Evolutionary conservation across 2,888 invertebrate species (phyloP).

Genomic region (Tetrapedia diversipes): DNA sequence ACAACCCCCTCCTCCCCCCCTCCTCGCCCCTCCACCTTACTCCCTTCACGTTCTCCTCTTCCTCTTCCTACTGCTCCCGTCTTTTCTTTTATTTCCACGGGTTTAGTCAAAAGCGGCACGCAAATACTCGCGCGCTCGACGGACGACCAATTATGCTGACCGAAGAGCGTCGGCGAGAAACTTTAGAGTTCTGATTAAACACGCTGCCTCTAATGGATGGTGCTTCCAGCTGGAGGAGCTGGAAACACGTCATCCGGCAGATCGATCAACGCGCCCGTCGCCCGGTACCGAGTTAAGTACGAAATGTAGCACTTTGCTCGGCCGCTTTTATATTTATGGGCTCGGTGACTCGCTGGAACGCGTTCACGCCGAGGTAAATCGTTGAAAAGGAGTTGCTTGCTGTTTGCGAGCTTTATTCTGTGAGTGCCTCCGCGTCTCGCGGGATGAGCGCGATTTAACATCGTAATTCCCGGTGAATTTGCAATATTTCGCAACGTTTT

Average conservation of each 20-base stretch:
- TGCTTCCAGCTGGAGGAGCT: conserved; percentile 70
- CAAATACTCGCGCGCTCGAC: conserved; percentile 73
- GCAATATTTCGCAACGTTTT: neutral
- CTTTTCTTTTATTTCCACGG: conserved; percentile 65
- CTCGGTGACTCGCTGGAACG: conserved; percentile 46
- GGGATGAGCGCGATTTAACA: conserved; percentile 1
- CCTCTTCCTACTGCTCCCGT: neutral
- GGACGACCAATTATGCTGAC: conserved; percentile 70
- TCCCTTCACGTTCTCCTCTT: neutral
- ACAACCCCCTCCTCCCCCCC: conserved; percentile 5
- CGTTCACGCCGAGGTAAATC: conserved; percentile 30
- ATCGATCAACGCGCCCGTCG: conserved; percentile 58
- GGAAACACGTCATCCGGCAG: conserved; percentile 65
- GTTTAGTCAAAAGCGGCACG: conserved; percentile 77
- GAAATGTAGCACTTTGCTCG: conserved; percentile 56
- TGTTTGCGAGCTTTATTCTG: neutral
- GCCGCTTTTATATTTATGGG: conserved; percentile 54
- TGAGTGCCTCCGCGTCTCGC: neutral
- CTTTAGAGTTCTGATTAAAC: conserved; percentile 83
- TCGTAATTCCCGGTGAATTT: conserved; percentile 5
- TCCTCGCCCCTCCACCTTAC: neutral
- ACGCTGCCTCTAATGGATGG: conserved; percentile 80
- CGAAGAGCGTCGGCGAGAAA: conserved; percentile 69
- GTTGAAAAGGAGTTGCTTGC: conserved; percentile 29
- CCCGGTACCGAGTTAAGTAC: conserved; percentile 35